These are phyloP conservation scores for Caenorhabditis virilis DNA, from an alignment of 2,888 invertebrate genomes.

Conservation along the genomic window DNA sequence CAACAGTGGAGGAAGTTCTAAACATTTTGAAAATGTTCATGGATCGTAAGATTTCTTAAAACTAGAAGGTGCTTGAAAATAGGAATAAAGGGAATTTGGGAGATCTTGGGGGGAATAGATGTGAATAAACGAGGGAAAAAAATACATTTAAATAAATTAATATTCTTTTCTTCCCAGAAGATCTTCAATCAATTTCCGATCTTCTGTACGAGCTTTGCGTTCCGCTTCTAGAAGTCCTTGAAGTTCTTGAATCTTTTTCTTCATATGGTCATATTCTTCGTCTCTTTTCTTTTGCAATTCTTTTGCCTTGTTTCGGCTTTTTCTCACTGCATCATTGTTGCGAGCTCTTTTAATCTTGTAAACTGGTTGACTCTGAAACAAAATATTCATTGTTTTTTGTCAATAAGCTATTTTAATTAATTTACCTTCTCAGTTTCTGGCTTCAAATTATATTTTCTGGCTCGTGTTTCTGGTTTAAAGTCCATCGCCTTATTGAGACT, in stretches of 20 bases:
- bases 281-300: slow-evolving; percentile 19
- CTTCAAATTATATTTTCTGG: slow-evolving; percentile 36
- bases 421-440: slow-evolving; percentile 30
- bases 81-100: no score
- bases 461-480: slow-evolving; percentile 27
- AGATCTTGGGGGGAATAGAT: no score
- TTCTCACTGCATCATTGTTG: slow-evolving; percentile 49
- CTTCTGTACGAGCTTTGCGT: not conserved
- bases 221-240: slow-evolving; percentile 3
- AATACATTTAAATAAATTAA: no score
- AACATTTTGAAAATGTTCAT: no score
- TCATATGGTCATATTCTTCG: slow-evolving; percentile 6
- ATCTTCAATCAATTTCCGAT: not conserved
- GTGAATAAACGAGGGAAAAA: no score
- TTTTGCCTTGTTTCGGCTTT: slow-evolving; percentile 41
- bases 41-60: no score
- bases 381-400: not conserved
- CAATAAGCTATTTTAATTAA: not conserved
- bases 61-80: no score
- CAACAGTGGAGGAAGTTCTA: no score
- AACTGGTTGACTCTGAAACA: slow-evolving; percentile 7
- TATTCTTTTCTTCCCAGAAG: not conserved
- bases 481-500: not conserved
- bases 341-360: slow-evolving; percentile 42
- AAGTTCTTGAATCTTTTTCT: not conserved